Evolutionary conservation across 1,140 invertebrate genomes (phyloP).

Genomic region (Lerema accius): DNA sequence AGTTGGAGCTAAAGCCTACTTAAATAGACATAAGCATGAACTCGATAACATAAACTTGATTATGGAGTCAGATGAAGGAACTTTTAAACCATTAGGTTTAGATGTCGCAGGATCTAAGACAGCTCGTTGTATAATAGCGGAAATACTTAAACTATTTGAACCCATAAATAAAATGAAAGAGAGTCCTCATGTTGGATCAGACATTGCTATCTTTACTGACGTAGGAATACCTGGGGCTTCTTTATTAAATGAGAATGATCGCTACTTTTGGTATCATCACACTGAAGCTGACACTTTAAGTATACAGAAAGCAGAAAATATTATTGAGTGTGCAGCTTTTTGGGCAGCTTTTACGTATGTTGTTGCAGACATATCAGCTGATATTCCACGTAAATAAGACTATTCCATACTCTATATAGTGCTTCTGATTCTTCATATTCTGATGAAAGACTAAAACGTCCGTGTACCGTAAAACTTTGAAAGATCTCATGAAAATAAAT

Average conservation of each 20-base stretch:
- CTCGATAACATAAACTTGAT: slow-evolving; percentile 84
- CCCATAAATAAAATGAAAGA: slow-evolving; percentile 74
- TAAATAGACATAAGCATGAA: slow-evolving; percentile 84
- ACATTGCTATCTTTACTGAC: slow-evolving; percentile 85
- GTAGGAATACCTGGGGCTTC: slow-evolving; percentile 87
- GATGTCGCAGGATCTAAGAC: slow-evolving; percentile 82
- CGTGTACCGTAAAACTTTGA: no score
- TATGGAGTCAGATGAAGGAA: slow-evolving; percentile 93
- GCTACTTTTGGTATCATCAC: slow-evolving; percentile 92
- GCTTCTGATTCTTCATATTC: no score
- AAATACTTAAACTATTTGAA: slow-evolving; percentile 83
- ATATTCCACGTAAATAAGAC: slow-evolving; percentile 82
- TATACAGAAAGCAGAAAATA: slow-evolving; percentile 84
- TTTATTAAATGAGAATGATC: slow-evolving; percentile 85
- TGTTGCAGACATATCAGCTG: slow-evolving; percentile 87
- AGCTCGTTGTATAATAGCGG: slow-evolving; percentile 85
- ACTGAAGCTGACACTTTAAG: slow-evolving; percentile 89
- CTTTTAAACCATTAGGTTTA: slow-evolving; percentile 89
- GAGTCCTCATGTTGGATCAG: slow-evolving; percentile 82
- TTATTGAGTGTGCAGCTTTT: slow-evolving; percentile 87
- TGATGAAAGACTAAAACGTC: no score
- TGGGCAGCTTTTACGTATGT: slow-evolving; percentile 88
- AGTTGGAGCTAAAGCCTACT: slow-evolving; percentile 86
- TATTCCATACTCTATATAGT: no score
- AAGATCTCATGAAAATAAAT: no score